phyloP scores from a whole-genome alignment of 1,140 invertebrate genomes.

The Hydropsyche tenuis region DNA sequence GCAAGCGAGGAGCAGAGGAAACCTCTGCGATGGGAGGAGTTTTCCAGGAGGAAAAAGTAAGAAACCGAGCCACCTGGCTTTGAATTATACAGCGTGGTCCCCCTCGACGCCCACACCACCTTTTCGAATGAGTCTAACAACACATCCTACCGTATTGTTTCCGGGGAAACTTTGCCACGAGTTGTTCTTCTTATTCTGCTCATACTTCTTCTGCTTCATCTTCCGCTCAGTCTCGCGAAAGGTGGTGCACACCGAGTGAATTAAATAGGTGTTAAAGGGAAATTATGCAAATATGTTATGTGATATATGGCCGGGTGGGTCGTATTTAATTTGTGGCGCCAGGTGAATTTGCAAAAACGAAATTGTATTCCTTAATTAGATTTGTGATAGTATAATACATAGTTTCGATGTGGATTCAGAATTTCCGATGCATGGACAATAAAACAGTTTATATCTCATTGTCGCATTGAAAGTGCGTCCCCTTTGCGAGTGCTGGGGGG shows the following conservation, averaged over 20 bases:
- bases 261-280: slow-evolving; percentile 51
- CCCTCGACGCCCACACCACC: slow-evolving; percentile 1
- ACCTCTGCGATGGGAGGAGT: slow-evolving; percentile 29
- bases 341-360: slow-evolving; percentile 33
- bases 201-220: slow-evolving; percentile 3
- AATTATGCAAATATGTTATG: slow-evolving; percentile 50
- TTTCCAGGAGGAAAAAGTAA: slow-evolving; percentile 43
- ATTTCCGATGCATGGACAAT: too few species aligned
- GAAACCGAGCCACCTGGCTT: slow-evolving; percentile 49
- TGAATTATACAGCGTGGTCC: slow-evolving; percentile 48
- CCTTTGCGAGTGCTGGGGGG: not conserved
- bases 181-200: slow-evolving; percentile 48
- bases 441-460: too few species aligned
- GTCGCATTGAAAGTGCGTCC: too few species aligned
- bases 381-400: too few species aligned
- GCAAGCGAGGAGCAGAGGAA: not conserved
- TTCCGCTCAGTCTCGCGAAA: not conserved
- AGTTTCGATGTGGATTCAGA: too few species aligned
- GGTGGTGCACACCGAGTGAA: slow-evolving; percentile 25
- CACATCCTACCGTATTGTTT: slow-evolving; percentile 49
- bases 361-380: too few species aligned
- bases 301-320: slow-evolving; percentile 36
- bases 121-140: slow-evolving; percentile 44
- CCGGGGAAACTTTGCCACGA: slow-evolving; percentile 42
- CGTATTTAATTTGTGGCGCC: slow-evolving; percentile 33